These are phyloP conservation scores for Boloria selene DNA, from an alignment of 2,888 invertebrate species.

Conservation along the genomic window DNA sequence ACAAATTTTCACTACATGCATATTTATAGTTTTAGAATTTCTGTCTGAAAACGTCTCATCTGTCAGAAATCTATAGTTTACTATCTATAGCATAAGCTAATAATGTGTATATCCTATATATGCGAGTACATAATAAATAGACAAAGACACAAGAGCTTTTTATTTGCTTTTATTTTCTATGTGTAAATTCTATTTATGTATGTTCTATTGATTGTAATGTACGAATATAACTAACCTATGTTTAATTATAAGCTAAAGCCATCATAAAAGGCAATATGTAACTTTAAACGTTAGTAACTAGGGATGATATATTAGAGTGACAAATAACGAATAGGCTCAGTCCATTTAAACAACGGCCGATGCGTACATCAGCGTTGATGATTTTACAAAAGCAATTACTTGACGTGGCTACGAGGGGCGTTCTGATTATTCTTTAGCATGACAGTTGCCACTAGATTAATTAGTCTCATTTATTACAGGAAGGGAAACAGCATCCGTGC, in stretches of 20 bases:
- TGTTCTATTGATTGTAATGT: no score
- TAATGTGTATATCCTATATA: no score
- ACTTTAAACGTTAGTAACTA: slow-evolving; percentile 31
- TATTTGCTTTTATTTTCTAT: no score
- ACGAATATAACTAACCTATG: no score
- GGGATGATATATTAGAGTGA: slow-evolving; percentile 33
- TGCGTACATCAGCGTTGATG: slow-evolving; percentile 50
- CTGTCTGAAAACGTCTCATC: no score
- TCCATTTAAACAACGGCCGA: slow-evolving; percentile 40
- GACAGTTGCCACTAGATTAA: slow-evolving; percentile 77
- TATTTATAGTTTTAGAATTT: no score
- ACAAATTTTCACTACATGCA: no score
- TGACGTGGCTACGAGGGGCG: slow-evolving; percentile 52
- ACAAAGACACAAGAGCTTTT: no score
- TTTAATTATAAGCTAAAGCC: slow-evolving; percentile 1
- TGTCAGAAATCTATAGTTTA: no score
- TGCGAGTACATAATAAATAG: no score
- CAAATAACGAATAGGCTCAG: slow-evolving; percentile 37
- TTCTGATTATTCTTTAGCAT: slow-evolving; percentile 71
- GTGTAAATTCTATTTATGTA: no score
- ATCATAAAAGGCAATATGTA: slow-evolving; percentile 25
- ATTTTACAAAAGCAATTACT: slow-evolving; percentile 74
- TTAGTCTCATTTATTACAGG: slow-evolving; percentile 71
- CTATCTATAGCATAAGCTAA: no score
- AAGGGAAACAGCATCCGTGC: slow-evolving; percentile 58